phyloP scores from a whole-genome alignment of 1,140 invertebrate genomes.

The Platyscapa corneri region DNA sequence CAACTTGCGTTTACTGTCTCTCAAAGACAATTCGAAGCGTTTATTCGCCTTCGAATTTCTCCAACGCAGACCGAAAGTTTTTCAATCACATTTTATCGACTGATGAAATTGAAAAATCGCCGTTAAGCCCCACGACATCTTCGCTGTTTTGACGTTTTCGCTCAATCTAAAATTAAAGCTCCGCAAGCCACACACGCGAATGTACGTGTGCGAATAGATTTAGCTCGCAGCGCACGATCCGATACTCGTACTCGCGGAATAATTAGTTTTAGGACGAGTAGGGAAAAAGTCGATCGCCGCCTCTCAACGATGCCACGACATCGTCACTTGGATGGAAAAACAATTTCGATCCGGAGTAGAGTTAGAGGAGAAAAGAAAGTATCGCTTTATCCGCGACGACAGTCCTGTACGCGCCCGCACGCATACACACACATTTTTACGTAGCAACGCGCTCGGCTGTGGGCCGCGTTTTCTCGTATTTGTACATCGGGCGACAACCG shows the following conservation, averaged over 20 bases:
- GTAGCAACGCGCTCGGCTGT: no score
- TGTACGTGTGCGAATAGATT: no score
- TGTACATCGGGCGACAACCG: constrained; percentile 57
- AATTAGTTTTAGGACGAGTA: no score
- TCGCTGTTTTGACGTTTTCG: background rate
- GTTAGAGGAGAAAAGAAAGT: background rate
- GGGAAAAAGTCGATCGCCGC: background rate
- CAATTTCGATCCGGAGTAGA: background rate
- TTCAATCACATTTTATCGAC: background rate
- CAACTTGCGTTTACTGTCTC: no score
- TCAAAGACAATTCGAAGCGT: no score
- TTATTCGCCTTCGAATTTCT: background rate
- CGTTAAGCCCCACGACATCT: background rate
- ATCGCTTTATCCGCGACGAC: constrained; percentile 24
- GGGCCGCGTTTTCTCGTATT: constrained; percentile 55
- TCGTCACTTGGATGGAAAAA: background rate
- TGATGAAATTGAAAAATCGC: background rate
- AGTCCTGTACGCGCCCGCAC: constrained; percentile 51
- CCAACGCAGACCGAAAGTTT: background rate
- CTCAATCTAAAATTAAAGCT: background rate
- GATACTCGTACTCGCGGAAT: no score
- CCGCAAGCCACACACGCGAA: no score
- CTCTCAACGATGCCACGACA: background rate
- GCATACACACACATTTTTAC: no score
- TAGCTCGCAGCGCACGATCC: no score